These are phyloP conservation scores for Myotis lucifugus DNA, from an alignment of 2,113 vertebrate genomes.

Conservation along the genomic window DNA sequence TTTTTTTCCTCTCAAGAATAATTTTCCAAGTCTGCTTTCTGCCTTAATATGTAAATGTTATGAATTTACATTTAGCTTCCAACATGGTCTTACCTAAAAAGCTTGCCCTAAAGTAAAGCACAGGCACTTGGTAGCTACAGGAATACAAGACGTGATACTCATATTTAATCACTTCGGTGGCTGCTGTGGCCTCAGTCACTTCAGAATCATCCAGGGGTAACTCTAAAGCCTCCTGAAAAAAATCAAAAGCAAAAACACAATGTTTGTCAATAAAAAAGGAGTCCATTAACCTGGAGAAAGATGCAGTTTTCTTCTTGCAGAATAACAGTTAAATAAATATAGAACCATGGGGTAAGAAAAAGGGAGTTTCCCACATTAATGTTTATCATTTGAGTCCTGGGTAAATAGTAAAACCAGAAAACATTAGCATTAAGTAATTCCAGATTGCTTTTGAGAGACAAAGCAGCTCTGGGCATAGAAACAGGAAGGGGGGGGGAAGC, in stretches of 20 bases:
- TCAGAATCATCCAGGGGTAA: conserved; percentile 73
- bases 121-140: conserved; percentile 92
- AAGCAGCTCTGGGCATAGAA: conserved; percentile 61
- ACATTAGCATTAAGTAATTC: conserved; percentile 67
- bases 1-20: conserved; percentile 22
- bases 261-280: not conserved
- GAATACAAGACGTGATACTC: conserved; percentile 96
- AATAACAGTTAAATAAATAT: conserved; percentile 61
- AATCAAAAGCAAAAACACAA: conserved; percentile 70
- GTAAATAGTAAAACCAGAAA: conserved; percentile 62
- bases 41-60: conserved; percentile 51
- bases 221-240: conserved; percentile 81
- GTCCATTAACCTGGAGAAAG: not conserved
- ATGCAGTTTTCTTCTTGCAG: not conserved
- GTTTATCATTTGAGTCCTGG: conserved; percentile 14
- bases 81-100: conserved; percentile 88
- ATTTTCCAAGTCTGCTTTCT: conserved; percentile 44
- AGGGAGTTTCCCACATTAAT: conserved; percentile 48
- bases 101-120: conserved; percentile 94
- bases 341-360: conserved; percentile 62
- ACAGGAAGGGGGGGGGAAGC: not conserved
- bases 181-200: conserved; percentile 27
- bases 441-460: conserved; percentile 70
- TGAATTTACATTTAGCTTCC: conserved; percentile 50
- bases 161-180: conserved; percentile 86